Conservation (phyloP, 2,113 vertebrate species). For the Cebidichthys violaceus region DNA sequence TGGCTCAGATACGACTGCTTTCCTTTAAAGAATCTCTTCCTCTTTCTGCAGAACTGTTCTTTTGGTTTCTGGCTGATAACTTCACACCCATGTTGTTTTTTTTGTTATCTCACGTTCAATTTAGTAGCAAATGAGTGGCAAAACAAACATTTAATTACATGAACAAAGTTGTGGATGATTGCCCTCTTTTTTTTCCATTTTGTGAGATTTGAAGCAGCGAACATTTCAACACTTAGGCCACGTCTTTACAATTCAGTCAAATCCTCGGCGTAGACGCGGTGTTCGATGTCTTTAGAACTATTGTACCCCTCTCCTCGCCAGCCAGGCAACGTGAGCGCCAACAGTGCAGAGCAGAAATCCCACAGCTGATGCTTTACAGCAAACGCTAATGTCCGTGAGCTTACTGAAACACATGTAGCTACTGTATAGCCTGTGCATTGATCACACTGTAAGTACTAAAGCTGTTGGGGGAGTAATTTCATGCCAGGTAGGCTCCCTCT, state of each 20-base stretch:
- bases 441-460: slow-evolving; percentile 51
- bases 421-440: slow-evolving; percentile 25
- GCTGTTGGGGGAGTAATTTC: slow-evolving; percentile 62
- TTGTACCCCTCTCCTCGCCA: not conserved
- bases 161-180: not conserved
- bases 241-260: not conserved
- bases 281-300: slow-evolving; percentile 5
- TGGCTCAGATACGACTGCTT: not conserved
- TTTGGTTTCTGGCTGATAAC: not conserved
- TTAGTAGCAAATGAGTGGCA: not conserved
- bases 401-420: slow-evolving; percentile 41
- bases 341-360: not conserved
- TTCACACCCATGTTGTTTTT: not conserved
- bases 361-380: not conserved
- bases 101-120: not conserved
- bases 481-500: slow-evolving; percentile 60
- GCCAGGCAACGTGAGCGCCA: not conserved
- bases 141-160: not conserved
- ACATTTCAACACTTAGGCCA: not conserved
- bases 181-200: not conserved
- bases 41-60: not conserved
- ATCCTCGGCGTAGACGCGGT: not conserved
- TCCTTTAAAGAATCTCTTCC: not conserved
- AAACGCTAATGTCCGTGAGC: slow-evolving; percentile 36
- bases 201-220: not conserved